phyloP scores from a whole-genome alignment of 2,113 vertebrate species.

The Candoia aspera region DNA sequence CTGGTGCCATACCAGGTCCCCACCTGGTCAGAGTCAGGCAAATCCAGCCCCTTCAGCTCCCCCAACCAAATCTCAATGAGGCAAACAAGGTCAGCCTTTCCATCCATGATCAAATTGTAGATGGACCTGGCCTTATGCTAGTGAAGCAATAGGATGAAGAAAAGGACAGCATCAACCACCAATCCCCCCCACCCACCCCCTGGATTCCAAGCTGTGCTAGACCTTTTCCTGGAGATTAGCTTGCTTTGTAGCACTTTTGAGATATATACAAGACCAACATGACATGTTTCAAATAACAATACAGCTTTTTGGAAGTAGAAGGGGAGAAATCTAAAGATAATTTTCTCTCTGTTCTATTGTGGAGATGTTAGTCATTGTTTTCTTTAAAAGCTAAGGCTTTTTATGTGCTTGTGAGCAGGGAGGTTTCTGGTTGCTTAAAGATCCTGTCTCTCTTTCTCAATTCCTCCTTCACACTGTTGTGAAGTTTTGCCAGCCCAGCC shows the following conservation, averaged over 20 bases:
- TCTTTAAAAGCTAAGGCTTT: not conserved
- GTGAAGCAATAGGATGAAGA: too few relatives aligned
- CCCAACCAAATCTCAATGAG: too few relatives aligned
- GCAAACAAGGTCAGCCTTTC: too few relatives aligned
- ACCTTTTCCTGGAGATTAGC: not conserved
- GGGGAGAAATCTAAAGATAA: not conserved
- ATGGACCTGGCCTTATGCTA: too few relatives aligned
- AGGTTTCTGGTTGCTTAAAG: not conserved
- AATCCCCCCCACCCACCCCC: too few relatives aligned
- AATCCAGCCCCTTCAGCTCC: too few relatives aligned
- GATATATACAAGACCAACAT: not conserved
- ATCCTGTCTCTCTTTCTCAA: conserved; percentile 56
- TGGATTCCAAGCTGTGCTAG: not conserved
- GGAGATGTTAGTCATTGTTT: not conserved
- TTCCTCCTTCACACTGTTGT: not conserved
- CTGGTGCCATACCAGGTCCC: too few relatives aligned
- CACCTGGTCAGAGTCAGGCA: too few relatives aligned
- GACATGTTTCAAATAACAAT: not conserved
- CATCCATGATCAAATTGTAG: too few relatives aligned
- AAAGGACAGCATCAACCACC: too few relatives aligned
- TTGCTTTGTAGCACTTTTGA: not conserved
- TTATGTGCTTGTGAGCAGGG: not conserved
- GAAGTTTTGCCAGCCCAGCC: conserved; percentile 59
- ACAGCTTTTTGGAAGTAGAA: too few relatives aligned
- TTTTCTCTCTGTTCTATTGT: not conserved